A percentile compares a stretch with the other conserved stretches of the same genome.
phyloP scores from a whole-genome alignment of 2,888 invertebrate genomes.

The Drymonia ruficornis region DNA sequence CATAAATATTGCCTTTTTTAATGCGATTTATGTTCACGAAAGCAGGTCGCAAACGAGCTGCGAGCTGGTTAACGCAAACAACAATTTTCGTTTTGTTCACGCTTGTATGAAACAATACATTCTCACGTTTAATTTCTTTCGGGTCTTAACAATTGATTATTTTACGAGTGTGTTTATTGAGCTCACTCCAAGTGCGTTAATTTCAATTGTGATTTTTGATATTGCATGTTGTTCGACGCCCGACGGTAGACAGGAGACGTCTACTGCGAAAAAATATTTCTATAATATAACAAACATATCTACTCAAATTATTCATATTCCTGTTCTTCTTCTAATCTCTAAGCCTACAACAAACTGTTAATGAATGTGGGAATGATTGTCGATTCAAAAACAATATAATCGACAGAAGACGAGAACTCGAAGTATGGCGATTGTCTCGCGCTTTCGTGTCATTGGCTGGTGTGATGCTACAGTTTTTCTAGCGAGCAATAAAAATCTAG shows the following conservation, averaged over 20 bases:
- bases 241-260: neutral
- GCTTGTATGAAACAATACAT: conserved; percentile 82
- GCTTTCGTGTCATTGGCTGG: conserved; percentile 6
- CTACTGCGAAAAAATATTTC: neutral
- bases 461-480: conserved; percentile 28
- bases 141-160: conserved; percentile 79
- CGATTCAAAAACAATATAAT: too few species aligned
- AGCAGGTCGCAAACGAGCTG: conserved; percentile 82
- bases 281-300: too few species aligned
- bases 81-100: conserved; percentile 78
- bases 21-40: conserved; percentile 77
- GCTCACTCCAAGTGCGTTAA: conserved; percentile 75
- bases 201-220: conserved; percentile 67
- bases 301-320: too few species aligned
- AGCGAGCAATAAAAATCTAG: conserved; percentile 40
- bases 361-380: too few species aligned
- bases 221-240: conserved; percentile 37
- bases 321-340: neutral
- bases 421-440: conserved; percentile 17
- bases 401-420: conserved; percentile 1
- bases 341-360: too few species aligned
- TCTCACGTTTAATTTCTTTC: conserved; percentile 84
- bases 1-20: conserved; percentile 78
- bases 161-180: conserved; percentile 84
- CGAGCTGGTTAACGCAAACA: conserved; percentile 78